Base-by-base conservation (phyloP, 2,797 vertebrate genomes). In the Coccyzus lansbergi region DNA sequence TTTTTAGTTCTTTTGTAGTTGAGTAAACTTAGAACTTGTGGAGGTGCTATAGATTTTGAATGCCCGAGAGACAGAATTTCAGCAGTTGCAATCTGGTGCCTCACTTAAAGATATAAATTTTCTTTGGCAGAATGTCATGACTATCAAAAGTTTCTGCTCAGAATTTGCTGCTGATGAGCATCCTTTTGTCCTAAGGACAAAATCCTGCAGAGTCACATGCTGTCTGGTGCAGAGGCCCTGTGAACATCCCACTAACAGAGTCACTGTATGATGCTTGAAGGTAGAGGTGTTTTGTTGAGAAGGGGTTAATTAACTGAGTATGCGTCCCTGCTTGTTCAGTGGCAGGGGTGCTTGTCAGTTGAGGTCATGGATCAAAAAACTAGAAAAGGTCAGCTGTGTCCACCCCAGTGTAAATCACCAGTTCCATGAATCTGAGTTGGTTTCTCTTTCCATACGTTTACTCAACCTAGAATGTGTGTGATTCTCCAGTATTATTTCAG, bases 1-100 rank as follows among this genome's bases (percentile, higher is more conserved):
- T 94, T 94, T 91, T 96, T 95, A 90, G 69, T 78, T 91, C 85
- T 90, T 87, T 86, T 78, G 48, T 90, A 60, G 46, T 62, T 80
- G 71, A 84, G 81, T 93, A 92, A 94, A 85, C 90, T 68, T 76
- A 0, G 18, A 70, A 33, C 81, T 69, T 87, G 49, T 70, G 42
- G 53, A 96, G 86, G 71, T 94, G 83, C 56, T 76, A 14, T 51
- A 68, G 75, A 55, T 63, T 85, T 72, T 2, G 5, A 92, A 84
- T 58, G 75, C 64, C 84, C 71, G 63, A 83, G 67, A 92, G 86
- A 77, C 49, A 88, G 59, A 84, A 88, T 72, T 90, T 86, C 64
- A 82, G 75, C 49, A 90, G 36, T 22, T 92, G 80, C 77, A 28
- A 9, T 75, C 67, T 65, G 84, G 70, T 80, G 68, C 60, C 68